A percentile compares a stretch with the other conserved stretches of the same genome.
phyloP scores from a whole-genome alignment of 37 sponge, comb jelly and placozoan genomes.

The Oopsacas minuta region DNA sequence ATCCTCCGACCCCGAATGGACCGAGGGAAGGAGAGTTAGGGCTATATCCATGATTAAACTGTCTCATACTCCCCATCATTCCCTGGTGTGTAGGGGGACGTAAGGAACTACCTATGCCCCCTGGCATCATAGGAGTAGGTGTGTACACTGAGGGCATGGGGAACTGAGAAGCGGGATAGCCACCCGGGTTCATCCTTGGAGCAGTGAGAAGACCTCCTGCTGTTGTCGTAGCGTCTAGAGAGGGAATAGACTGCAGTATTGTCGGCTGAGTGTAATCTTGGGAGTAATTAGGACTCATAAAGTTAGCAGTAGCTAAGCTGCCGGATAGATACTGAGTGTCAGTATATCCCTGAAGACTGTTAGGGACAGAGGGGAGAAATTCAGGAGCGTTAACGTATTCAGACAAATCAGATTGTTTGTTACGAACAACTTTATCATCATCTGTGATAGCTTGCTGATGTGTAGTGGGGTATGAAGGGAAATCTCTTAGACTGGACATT shows the following conservation, averaged over 20 bases:
- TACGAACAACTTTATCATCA: background rate
- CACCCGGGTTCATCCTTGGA: background rate
- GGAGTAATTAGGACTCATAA: background rate
- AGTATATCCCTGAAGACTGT: background rate
- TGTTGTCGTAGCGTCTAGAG: background rate
- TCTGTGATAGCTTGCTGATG: conserved; percentile 6
- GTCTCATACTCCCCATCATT: background rate
- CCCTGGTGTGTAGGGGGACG: background rate
- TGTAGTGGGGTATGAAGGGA: background rate
- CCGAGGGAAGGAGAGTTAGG: background rate
- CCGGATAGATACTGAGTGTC: background rate
- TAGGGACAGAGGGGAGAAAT: background rate
- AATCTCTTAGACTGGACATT: background rate
- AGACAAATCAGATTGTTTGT: background rate
- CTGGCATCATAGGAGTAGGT: background rate
- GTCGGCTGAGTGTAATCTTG: background rate
- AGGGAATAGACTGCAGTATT: background rate
- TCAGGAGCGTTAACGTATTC: background rate
- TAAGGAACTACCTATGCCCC: background rate
- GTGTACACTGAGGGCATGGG: background rate
- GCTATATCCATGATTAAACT: background rate
- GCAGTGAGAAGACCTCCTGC: background rate
- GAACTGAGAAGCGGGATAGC: background rate
- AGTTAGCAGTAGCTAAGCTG: background rate
- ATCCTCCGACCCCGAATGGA: background rate